Base-by-base conservation (phyloP, 2,888 invertebrate genomes). In the Tetragonula carbonaria region DNA sequence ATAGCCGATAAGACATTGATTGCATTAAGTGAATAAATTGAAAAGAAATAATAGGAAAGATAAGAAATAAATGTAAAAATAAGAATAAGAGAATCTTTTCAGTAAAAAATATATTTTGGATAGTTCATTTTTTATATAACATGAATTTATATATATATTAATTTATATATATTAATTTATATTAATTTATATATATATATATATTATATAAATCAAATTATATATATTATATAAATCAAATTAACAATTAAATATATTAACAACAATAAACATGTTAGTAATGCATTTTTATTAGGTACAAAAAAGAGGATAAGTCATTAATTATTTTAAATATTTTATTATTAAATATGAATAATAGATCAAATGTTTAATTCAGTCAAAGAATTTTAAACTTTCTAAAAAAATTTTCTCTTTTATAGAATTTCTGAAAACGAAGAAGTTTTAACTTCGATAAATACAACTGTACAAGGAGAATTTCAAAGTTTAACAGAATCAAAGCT, bases 381-480 rank as follows among this genome's bases (percentile, higher is more conserved):
- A 33, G 5, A 65, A 65, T 38, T 14, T 38, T 21, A 38, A 65
- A n/a, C 2, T 13, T 55, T 55, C 8, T 28, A 23, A 1, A 2
- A 45, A 45, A 45, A 8, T 55, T 51, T 72, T 66, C 13, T 57
- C 13, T 62, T 74, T 88, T 72, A 6, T 95, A 96, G 96, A 94
- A 96, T 96, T 95, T 96, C 96, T 93, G 96, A 96, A 95, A 96
- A 96, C 68, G 96, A 92, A 13, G 96, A 96, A 91, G 95, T 96
- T 87, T 95, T 96, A 91, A 96, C 96, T 74, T 93, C 96, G 87
- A 95, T 95, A 86, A 96, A 96, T 91, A 96, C 96, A 85, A 96
- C 96, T 84, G 95, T 96, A 85, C 45, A 45, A 11, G 95, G 96
- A 88, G 96, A 96, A 90, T 94, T 96, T 78, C 96, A 95, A 90